Evolutionary conservation across 1,140 invertebrate species (phyloP).

Genomic region (Parapsyche elsis): DNA sequence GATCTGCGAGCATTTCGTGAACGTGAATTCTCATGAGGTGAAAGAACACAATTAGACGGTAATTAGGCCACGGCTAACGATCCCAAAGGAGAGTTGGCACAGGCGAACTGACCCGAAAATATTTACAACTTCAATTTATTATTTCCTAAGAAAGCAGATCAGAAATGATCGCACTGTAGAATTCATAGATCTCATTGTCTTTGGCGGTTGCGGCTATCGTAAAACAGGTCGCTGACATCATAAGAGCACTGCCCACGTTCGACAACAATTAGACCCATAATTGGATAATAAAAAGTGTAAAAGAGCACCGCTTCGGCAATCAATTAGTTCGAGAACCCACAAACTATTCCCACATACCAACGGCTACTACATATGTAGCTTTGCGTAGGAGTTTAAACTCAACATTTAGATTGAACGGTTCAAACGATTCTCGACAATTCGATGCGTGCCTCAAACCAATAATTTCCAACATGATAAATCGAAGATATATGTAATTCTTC

Average conservation of each 20-base stretch:
- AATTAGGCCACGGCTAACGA: conserved; percentile 29
- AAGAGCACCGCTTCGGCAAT: conserved; percentile 9
- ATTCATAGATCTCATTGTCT: not conserved
- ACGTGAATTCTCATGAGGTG: not conserved
- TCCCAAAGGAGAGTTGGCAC: not conserved
- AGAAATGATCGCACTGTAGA: not conserved
- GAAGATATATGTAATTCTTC: no score
- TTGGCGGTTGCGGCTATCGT: not conserved
- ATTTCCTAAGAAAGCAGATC: not conserved
- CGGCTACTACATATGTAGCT: no score
- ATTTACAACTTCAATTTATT: conserved; percentile 11
- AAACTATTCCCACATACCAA: not conserved
- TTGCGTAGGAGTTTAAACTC: not conserved
- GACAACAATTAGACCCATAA: conserved; percentile 7
- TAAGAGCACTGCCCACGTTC: not conserved
- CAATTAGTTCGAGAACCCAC: not conserved
- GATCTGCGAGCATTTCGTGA: no score
- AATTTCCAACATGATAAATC: no score
- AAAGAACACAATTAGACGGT: conserved; percentile 18
- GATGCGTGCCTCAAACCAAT: no score
- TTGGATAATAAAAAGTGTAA: not conserved
- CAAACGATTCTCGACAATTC: no score
- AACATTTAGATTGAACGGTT: no score
- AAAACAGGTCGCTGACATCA: conserved; percentile 2
- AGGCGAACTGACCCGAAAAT: not conserved